phyloP scores from a whole-genome alignment of 2,797 vertebrate genomes.

The Pogonophryne albipinna region DNA sequence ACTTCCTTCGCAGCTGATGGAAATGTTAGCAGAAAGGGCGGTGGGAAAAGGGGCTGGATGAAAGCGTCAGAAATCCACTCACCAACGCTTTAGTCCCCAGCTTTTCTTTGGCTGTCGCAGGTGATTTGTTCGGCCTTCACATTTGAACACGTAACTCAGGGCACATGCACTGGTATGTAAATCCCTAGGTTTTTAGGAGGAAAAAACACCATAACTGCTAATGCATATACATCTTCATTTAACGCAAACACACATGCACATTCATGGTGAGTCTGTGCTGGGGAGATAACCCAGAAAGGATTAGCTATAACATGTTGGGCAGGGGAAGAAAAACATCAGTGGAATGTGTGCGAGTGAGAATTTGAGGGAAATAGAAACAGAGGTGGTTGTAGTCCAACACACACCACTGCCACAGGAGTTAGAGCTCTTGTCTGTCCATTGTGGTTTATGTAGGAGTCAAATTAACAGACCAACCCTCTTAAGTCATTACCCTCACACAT shows the following conservation, averaged over 20 bases:
- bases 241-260: constrained; percentile 16
- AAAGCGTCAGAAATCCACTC: constrained; percentile 31
- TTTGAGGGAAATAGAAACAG: constrained; percentile 10
- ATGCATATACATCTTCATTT: constrained; percentile 57
- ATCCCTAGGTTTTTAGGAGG: constrained; percentile 20
- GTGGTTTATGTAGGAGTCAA: no score
- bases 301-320: constrained; percentile 56
- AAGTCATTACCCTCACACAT: no score
- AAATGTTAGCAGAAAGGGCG: constrained; percentile 24
- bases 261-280: constrained; percentile 47
- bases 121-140: constrained; percentile 48
- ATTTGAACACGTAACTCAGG: neutral
- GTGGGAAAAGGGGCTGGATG: constrained; percentile 27
- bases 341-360: constrained; percentile 17
- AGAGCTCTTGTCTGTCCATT: constrained; percentile 16
- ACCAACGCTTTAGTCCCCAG: constrained; percentile 24
- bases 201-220: constrained; percentile 37
- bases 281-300: constrained; percentile 67
- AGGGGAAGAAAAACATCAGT: constrained; percentile 39
- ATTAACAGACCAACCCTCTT: no score
- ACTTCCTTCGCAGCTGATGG: constrained; percentile 12
- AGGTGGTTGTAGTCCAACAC: constrained; percentile 17
- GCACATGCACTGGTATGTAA: constrained; percentile 8
- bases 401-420: constrained; percentile 8
- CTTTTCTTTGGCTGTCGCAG: constrained; percentile 44